These are phyloP conservation scores for Leucania comma DNA, from an alignment of 2,888 invertebrate species.

Conservation along the genomic window DNA sequence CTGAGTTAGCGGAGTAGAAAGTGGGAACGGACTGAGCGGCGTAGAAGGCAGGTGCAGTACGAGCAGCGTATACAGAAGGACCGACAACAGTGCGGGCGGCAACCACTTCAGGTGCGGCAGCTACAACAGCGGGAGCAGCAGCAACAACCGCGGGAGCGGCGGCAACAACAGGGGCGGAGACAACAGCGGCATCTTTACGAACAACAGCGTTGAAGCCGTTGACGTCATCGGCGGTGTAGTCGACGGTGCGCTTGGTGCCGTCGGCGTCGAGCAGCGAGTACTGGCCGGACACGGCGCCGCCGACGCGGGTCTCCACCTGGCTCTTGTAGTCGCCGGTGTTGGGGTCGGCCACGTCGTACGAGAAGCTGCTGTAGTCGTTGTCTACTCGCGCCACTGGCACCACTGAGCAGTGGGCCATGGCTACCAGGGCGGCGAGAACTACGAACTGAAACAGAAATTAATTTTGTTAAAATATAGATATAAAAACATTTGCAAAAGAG, in stretches of 20 bases:
- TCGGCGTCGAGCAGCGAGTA: slow-evolving; percentile 90
- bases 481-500: background rate
- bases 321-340: slow-evolving; percentile 90
- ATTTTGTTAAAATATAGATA: background rate
- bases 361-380: slow-evolving; percentile 84
- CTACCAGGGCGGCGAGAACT: slow-evolving; percentile 80
- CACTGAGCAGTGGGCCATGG: slow-evolving; percentile 79
- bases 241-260: slow-evolving; percentile 89
- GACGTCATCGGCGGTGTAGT: slow-evolving; percentile 88
- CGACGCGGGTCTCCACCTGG: slow-evolving; percentile 88
- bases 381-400: slow-evolving; percentile 78
- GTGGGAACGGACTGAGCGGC: slow-evolving; percentile 57
- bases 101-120: slow-evolving; percentile 64
- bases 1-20: slow-evolving; percentile 40
- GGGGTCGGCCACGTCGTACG: slow-evolving; percentile 90
- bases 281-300: slow-evolving; percentile 87
- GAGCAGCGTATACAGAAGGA: slow-evolving; percentile 61
- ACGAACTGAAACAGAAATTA: slow-evolving; percentile 75
- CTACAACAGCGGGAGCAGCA: slow-evolving; percentile 60
- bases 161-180: slow-evolving; percentile 66
- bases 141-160: slow-evolving; percentile 28
- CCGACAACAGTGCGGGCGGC: slow-evolving; percentile 65
- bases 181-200: slow-evolving; percentile 84
- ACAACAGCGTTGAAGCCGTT: slow-evolving; percentile 91
- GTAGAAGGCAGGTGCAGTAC: slow-evolving; percentile 56